phyloP scores from a whole-genome alignment of 2,888 invertebrate genomes.

The Leuctra nigra region DNA sequence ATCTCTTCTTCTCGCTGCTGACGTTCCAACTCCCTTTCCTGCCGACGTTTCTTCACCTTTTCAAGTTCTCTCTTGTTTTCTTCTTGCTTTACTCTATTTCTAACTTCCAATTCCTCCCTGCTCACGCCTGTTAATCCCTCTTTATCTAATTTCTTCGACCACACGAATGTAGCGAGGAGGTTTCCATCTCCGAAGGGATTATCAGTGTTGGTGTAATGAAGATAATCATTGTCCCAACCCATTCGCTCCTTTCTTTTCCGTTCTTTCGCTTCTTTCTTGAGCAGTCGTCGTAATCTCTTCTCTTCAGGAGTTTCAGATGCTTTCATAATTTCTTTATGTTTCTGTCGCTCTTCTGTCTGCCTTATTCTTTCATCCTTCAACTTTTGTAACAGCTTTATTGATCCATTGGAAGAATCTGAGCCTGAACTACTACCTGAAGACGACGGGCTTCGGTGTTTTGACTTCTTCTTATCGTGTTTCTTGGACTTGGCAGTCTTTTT shows the following conservation, averaged over 20 bases:
- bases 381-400: constrained; percentile 60
- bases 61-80: constrained; percentile 90
- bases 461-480: neutral
- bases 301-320: constrained; percentile 93
- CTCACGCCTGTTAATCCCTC: constrained; percentile 78
- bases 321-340: constrained; percentile 70
- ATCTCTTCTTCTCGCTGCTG: constrained; percentile 76
- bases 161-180: constrained; percentile 90
- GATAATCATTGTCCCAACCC: constrained; percentile 97
- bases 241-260: constrained; percentile 79
- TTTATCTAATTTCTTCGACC: constrained; percentile 92
- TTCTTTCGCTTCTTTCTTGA: constrained; percentile 90
- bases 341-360: constrained; percentile 56
- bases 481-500: neutral
- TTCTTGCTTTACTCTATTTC: constrained; percentile 80
- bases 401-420: constrained; percentile 45
- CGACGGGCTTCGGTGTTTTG: constrained; percentile 1
- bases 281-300: constrained; percentile 73
- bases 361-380: constrained; percentile 64
- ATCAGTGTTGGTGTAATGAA: constrained; percentile 95
- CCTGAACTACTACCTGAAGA: constrained; percentile 19
- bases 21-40: constrained; percentile 82
- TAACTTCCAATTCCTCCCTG: constrained; percentile 70
- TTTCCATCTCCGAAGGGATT: constrained; percentile 98
- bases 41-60: constrained; percentile 85